phyloP scores from a whole-genome alignment of 2,113 vertebrate species.

The Scalopus aquaticus region DNA sequence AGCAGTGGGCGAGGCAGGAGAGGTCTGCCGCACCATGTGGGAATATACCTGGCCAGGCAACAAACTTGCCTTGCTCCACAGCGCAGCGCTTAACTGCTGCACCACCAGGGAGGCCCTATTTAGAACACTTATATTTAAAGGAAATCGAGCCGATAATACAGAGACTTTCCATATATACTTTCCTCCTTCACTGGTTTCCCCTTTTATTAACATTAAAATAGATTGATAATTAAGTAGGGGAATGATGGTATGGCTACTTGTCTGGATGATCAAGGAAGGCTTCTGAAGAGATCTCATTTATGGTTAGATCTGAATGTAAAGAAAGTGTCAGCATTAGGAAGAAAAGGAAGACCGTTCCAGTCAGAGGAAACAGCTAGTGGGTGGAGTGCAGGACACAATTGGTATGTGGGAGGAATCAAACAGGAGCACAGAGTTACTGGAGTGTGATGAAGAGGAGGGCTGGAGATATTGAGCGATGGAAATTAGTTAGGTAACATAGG shows the following conservation, averaged over 20 bases:
- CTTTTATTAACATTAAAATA: slow-evolving; percentile 36
- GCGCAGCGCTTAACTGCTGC: too few species aligned
- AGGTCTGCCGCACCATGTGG: too few species aligned
- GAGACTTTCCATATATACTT: neutral
- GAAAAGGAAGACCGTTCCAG: slow-evolving; percentile 19
- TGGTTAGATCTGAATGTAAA: slow-evolving; percentile 2
- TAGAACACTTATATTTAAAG: neutral
- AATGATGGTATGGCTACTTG: neutral
- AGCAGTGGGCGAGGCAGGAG: too few species aligned
- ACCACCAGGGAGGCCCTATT: too few species aligned
- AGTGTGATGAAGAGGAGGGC: neutral
- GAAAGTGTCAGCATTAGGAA: neutral
- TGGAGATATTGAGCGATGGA: neutral
- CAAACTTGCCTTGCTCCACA: too few species aligned
- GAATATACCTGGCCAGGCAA: too few species aligned
- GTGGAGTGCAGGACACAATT: neutral
- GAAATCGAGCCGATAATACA: neutral
- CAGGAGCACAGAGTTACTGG: neutral
- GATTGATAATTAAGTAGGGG: slow-evolving; percentile 1
- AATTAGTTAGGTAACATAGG: neutral
- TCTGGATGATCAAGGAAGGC: neutral
- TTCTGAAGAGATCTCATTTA: neutral
- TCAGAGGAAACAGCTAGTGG: neutral
- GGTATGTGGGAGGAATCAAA: neutral
- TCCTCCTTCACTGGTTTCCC: neutral